Base-by-base conservation (phyloP, 2,888 invertebrate genomes). In the Cactoblastis cactorum region DNA sequence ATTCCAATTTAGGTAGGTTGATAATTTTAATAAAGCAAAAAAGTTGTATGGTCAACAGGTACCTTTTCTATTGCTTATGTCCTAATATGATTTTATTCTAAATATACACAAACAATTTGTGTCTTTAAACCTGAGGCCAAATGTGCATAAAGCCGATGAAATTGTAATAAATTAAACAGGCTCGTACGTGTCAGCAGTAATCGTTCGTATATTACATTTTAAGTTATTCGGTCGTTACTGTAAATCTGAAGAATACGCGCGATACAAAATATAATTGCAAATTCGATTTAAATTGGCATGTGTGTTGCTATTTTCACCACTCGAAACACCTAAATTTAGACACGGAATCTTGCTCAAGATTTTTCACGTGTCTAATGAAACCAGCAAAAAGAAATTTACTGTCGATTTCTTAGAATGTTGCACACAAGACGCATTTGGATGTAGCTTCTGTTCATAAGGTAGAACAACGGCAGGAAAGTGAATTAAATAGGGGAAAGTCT, bases 401-500 rank as follows among this genome's bases (percentile, higher is more conserved):
- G 33, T 28, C 52, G 52, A 53, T 57, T 56, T 57, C 55, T 49
- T 53, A 45, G 37, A 52, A 50, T 57, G 55, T 56, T 57, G 56
- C 56, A 61, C 60, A 50, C 53, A 56, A 49, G 58, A 57, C 62
- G 58, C 57, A 63, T 58, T 57, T 64, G 64, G 65, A 69, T 70
- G 60, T 61, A 53, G 53, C 55, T 55, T 56, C 58, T 59, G 65
- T 63, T 61, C 62, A 57, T 56, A 58, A 63, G 66, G 71, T 19
- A 19, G 64, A 76, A 66, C 63, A 66, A 64, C 63, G 69, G 68
- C 63, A 63, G 68, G 84, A 87, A 84, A 86, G 86, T 82, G 83
- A 86, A 82, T 85, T 83, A 81, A 84, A 80, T 72, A 74, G 82
- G 37, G 77, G 86, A 87, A 87, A 86, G 86, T 83, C 71, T 79